These are phyloP conservation scores for Drosophila serrata DNA, from an alignment of 1,140 invertebrate species.

Conservation along the genomic window DNA sequence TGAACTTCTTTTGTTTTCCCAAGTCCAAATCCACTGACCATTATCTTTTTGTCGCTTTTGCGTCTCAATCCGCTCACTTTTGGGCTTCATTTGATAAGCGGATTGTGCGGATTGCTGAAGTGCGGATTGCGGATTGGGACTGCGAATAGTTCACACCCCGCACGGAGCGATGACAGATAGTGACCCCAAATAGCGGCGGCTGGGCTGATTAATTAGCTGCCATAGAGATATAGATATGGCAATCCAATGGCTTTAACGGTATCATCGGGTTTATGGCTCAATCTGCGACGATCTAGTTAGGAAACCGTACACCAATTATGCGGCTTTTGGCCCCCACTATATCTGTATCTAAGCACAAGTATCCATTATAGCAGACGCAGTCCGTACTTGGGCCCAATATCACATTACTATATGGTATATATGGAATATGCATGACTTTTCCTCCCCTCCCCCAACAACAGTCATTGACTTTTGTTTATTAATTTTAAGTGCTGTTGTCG, in stretches of 20 bases:
- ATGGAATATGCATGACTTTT: background rate
- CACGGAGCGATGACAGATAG: constrained; percentile 27
- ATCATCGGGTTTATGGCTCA: constrained; percentile 32
- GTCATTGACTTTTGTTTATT: constrained; percentile 65
- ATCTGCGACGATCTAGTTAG: constrained; percentile 34
- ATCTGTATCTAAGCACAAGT: constrained; percentile 34
- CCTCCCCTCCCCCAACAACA: background rate
- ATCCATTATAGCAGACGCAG: constrained; percentile 17
- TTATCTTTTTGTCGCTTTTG: constrained; percentile 30
- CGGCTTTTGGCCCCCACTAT: constrained; percentile 27
- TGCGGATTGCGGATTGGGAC: constrained; percentile 2
- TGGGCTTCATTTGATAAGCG: constrained; percentile 36
- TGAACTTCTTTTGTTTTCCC: constrained; percentile 47
- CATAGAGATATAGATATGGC: constrained; percentile 33
- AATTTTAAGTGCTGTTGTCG: constrained; percentile 49
- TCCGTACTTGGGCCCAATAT: constrained; percentile 73
- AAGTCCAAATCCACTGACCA: constrained; percentile 30
- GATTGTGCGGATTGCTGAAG: constrained; percentile 6
- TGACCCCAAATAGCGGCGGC: constrained; percentile 30
- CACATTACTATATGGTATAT: constrained; percentile 35
- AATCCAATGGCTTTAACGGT: constrained; percentile 44
- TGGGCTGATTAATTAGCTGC: constrained; percentile 39
- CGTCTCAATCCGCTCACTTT: constrained; percentile 37
- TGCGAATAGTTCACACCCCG: constrained; percentile 44
- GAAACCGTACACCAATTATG: constrained; percentile 50